Evolutionary conservation across 2,888 invertebrate genomes (phyloP), one percentile per base, ranked within the genome.

Genomic region (Xanthorhoe spadicearia): DNA sequence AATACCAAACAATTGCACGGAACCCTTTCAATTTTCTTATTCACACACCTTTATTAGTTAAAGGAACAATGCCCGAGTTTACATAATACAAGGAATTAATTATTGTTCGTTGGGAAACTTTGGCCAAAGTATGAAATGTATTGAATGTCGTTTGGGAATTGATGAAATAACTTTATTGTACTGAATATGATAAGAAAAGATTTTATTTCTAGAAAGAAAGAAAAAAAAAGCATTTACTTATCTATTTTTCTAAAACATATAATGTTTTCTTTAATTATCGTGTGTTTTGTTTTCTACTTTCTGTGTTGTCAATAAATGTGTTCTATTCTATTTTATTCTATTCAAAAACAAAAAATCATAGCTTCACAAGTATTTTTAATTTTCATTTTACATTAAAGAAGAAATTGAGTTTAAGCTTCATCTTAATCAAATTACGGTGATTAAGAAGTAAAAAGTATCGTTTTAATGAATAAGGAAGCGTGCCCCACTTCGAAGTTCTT

Each of bases 1-100:
- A 72, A 75, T 80, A 78, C 81, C 15, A 51, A 81, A 81, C 81
- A 80, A 50, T 61, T 51, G 72, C 75, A 75, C 43, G 28, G 63
- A 55, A 61, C 74, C 75, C 77, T 77, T 81, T 81, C 77, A 78
- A 72, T 72, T 68, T 67, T 70, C 70, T 72, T 64, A 66, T 55
- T 59, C 64, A 64, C 59, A 66, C 53, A 62, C 69, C 62, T 64
- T 69, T 69, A 73, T 73, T 70, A 73, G 62, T 69, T 69, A 32
- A n/a, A 19, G 35, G 61, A 68, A 63, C 68, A 61, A 64, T 65
- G 64, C 49, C 65, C 49, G 53, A 56, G 68, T 66, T 66, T 66
- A 51, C 61, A 71, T 66, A 65, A 69, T 69, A 69, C 65, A 67
- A 67, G 63, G 58, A 69, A 69, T 71, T 66, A 69, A 51, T 62